Conservation (phyloP, 2,888 invertebrate species). For the Acanthosepion esculentum region DNA sequence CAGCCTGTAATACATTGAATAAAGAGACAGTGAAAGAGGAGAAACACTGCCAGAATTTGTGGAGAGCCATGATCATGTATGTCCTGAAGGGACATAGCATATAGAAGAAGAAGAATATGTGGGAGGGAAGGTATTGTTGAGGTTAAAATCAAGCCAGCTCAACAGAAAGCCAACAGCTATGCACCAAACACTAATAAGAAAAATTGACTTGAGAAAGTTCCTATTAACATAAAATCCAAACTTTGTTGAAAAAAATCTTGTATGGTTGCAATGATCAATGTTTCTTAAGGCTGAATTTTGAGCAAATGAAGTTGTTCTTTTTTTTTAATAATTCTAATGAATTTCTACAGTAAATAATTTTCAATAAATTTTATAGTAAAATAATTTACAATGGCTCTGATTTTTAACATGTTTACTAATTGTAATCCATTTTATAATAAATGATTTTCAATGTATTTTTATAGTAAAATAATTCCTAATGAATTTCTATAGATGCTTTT, state of each 20-base stretch:
- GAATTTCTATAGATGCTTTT: too few species aligned
- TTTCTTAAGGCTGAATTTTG: neutral
- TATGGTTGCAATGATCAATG: neutral
- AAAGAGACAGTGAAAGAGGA: neutral
- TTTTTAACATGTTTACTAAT: too few species aligned
- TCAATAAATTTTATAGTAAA: too few species aligned
- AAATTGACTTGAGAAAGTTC: neutral
- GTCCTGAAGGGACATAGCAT: too few species aligned
- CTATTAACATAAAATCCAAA: neutral
- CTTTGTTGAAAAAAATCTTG: slow-evolving; percentile 18
- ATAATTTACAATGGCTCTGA: too few species aligned
- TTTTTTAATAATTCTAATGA: too few species aligned
- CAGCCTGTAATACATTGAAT: neutral
- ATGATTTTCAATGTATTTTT: too few species aligned
- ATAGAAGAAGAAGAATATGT: neutral
- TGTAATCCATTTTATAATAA: too few species aligned
- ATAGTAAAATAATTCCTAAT: too few species aligned
- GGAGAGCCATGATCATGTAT: too few species aligned
- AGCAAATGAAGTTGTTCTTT: too few species aligned
- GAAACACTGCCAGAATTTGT: neutral
- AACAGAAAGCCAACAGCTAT: neutral
- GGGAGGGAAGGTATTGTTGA: neutral
- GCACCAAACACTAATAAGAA: neutral
- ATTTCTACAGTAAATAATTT: too few species aligned
- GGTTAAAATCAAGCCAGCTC: neutral